phyloP scores from a whole-genome alignment of 2,113 vertebrate species.

The Peucedramus taeniatus region DNA sequence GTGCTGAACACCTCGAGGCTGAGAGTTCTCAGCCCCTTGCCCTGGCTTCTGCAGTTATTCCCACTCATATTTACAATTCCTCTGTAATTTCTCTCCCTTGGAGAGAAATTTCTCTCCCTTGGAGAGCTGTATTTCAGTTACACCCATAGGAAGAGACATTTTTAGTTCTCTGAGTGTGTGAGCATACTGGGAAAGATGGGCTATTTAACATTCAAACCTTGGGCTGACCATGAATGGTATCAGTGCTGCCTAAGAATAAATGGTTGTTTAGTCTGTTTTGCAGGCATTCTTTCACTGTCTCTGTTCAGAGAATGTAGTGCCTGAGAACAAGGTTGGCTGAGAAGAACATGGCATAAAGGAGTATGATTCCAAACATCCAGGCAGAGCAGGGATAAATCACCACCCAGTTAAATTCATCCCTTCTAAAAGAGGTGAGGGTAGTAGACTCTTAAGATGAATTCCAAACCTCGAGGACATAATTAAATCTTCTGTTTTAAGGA shows the following conservation, averaged over 20 bases:
- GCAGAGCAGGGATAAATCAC: neutral
- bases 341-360: neutral
- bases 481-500: neutral
- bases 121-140: neutral
- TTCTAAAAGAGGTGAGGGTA: neutral
- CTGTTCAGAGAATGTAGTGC: neutral
- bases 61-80: neutral
- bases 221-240: neutral
- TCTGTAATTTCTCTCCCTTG: neutral
- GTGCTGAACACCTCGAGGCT: neutral
- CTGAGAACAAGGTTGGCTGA: neutral
- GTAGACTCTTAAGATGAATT: neutral
- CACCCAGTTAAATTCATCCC: neutral
- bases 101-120: neutral
- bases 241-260: neutral
- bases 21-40: neutral
- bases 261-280: neutral
- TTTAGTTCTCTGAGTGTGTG: neutral
- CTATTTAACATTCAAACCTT: neutral
- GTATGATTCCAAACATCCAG: neutral
- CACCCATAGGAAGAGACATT: neutral
- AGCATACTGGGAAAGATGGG: neutral
- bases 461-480: neutral
- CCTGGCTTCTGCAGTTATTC: neutral
- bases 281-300: neutral